A percentile compares a stretch with the other conserved stretches of the same genome.
Conservation (phyloP, 2,113 vertebrate species). For the Percina caprodes region DNA sequence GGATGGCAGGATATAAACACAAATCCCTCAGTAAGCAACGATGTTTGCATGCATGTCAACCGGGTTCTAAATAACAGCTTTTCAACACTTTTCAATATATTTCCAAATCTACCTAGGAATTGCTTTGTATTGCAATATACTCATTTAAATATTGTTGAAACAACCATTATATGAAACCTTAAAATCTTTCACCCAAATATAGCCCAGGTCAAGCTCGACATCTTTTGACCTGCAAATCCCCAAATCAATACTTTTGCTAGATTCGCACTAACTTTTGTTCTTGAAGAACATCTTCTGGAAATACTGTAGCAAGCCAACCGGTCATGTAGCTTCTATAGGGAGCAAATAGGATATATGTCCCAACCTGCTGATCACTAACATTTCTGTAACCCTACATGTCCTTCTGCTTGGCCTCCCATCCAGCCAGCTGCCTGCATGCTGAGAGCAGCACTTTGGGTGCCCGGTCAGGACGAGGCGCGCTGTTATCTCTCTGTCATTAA, state of each 20-base stretch:
- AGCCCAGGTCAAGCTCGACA: neutral
- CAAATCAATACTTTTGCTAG: neutral
- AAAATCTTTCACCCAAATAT: neutral
- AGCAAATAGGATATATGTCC: slow-evolving; percentile 20
- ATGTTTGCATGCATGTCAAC: neutral
- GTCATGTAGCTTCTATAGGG: neutral
- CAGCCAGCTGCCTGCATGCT: slow-evolving; percentile 56
- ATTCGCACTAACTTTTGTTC: neutral
- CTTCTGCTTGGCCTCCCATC: slow-evolving; percentile 47
- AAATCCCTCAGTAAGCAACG: neutral
- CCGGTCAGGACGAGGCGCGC: slow-evolving; percentile 34
- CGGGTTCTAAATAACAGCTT: neutral
- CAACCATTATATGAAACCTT: neutral
- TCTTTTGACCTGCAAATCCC: neutral
- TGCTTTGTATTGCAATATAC: neutral
- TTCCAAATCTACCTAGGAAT: neutral
- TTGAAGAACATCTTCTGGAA: neutral
- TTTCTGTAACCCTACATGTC: slow-evolving; percentile 50
- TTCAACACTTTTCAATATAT: neutral
- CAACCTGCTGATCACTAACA: slow-evolving; percentile 37
- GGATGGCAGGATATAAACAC: neutral
- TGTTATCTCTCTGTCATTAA: slow-evolving; percentile 65
- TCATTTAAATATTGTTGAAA: neutral
- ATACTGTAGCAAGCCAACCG: neutral
- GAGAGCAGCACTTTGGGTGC: slow-evolving; percentile 61